Evolutionary conservation across 2,797 vertebrate genomes (phyloP), one percentile per base, ranked within the genome.

Genomic region (Gambelia wislizenii): DNA sequence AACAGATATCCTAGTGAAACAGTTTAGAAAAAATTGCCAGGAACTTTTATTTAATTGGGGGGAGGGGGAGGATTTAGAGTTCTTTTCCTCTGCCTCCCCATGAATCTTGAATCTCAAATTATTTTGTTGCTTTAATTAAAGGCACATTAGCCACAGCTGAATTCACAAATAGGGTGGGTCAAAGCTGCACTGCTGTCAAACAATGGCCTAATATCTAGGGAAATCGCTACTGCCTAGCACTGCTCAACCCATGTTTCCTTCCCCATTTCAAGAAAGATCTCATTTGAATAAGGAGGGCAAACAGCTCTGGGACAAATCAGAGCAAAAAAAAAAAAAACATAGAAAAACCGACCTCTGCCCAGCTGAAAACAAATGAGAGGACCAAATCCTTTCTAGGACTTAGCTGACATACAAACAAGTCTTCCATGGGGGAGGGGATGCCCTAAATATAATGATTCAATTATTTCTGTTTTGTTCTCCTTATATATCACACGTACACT

Each of bases 51-150:
- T 77, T 83, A 61, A 67, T 92, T 52, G 70, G 42, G 33, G 84
- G 86, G 86, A n/a, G 61, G 42, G 33, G 84, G 86, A 87, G 33
- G 61, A 0, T 0, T 56, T 79, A 91, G 92, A 54, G 42, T n/a
- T 10, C 12, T 36, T 59, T 75, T 27, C 33, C 39, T 33, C 10
- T 10, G 27, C 42, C 54, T 54, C 13, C 18, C 77, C 91, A 83
- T 89, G 83, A 91, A 92, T 91, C 84, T 2, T 14, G 92, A 92
- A 92, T 83, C 84, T 94, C 85, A 83, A 8, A 92, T 89, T 91
- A 89, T 91, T 94, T 77, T 92, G 94, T 76, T 76, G 93, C 89
- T 95, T 95, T 95, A 96, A 95, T 96, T 96, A 95, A 95, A 95
- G 93, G 91, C 89, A 91, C 89, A 95, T 96, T 85, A 85, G 95